Evolutionary conservation across 2,888 invertebrate genomes (phyloP).

Genomic region (Scaptomyza caliginosa): DNA sequence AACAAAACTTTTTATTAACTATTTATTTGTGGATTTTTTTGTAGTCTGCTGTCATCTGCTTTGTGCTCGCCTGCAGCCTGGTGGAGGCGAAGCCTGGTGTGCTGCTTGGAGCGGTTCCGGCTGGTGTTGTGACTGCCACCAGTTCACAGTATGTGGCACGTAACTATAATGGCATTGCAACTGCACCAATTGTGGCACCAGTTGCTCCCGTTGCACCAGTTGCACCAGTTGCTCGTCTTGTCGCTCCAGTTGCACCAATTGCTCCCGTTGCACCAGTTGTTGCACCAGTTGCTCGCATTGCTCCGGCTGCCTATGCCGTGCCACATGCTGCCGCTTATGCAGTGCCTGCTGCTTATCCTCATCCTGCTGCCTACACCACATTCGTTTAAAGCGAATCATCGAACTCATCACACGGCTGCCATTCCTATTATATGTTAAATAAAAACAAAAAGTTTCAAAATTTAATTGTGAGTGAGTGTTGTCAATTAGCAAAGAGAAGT

Average conservation of each 20-base stretch:
- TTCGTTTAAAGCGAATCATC: conserved; percentile 29
- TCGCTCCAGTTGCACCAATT: conserved; percentile 46
- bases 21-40: too few species aligned
- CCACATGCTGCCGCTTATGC: conserved; percentile 63
- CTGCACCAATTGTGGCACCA: conserved; percentile 78
- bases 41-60: conserved; percentile 83
- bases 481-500: too few species aligned
- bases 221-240: conserved; percentile 58
- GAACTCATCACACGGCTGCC: not conserved
- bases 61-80: conserved; percentile 82
- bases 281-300: conserved; percentile 61
- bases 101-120: conserved; percentile 74
- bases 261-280: conserved; percentile 52
- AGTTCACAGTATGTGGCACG: conserved; percentile 87
- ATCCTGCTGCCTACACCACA: conserved; percentile 64
- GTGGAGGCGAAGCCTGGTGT: conserved; percentile 85
- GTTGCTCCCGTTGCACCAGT: conserved; percentile 52
- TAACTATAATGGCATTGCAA: conserved; percentile 86
- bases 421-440: conserved; percentile 1
- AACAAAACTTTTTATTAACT: not conserved
- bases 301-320: conserved; percentile 68
- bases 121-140: conserved; percentile 85
- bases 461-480: too few species aligned
- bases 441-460: too few species aligned
- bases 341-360: conserved; percentile 56